phyloP scores from a whole-genome alignment of 2,888 invertebrate genomes.

The Nineta flava region DNA sequence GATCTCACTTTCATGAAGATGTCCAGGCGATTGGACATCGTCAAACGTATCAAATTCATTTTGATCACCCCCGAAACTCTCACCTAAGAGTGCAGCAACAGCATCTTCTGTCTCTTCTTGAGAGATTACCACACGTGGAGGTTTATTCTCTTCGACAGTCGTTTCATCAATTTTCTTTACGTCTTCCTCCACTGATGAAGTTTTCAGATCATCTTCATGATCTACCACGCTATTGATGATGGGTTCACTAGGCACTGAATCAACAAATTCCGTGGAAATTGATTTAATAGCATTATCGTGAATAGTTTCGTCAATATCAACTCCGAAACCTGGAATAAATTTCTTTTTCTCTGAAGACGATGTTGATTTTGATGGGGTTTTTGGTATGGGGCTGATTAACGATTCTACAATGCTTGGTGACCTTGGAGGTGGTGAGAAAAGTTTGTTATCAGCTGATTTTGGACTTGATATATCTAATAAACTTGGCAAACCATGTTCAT shows the following conservation, averaged over 20 bases:
- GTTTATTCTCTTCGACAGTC: conserved; percentile 43
- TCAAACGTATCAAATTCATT: conserved; percentile 38
- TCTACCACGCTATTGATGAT: conserved; percentile 14
- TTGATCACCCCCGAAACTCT: conserved; percentile 58
- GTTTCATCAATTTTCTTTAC: conserved; percentile 23
- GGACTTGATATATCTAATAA: conserved; percentile 43
- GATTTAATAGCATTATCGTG: conserved; percentile 69
- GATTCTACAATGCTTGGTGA: conserved; percentile 17
- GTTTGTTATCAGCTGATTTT: conserved; percentile 21
- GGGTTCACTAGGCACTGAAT: conserved; percentile 20
- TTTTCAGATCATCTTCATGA: conserved; percentile 20
- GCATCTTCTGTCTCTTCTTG: conserved; percentile 90
- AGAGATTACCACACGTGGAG: conserved; percentile 62
- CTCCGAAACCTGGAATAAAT: conserved; percentile 49
- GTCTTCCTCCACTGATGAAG: conserved; percentile 18
- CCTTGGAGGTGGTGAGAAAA: conserved; percentile 20
- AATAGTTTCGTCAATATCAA: conserved; percentile 48
- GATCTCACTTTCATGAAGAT: conserved; percentile 25
- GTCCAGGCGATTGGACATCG: conserved; percentile 22
- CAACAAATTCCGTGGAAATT: conserved; percentile 40
- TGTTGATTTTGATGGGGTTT: conserved; percentile 32
- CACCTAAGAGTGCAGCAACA: conserved; percentile 72
- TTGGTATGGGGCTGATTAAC: conserved; percentile 37
- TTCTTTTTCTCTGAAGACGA: conserved; percentile 33
- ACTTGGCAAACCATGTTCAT: conserved; percentile 45